Conservation (phyloP, 2,888 invertebrate species). For the Acleris laterana region DNA sequence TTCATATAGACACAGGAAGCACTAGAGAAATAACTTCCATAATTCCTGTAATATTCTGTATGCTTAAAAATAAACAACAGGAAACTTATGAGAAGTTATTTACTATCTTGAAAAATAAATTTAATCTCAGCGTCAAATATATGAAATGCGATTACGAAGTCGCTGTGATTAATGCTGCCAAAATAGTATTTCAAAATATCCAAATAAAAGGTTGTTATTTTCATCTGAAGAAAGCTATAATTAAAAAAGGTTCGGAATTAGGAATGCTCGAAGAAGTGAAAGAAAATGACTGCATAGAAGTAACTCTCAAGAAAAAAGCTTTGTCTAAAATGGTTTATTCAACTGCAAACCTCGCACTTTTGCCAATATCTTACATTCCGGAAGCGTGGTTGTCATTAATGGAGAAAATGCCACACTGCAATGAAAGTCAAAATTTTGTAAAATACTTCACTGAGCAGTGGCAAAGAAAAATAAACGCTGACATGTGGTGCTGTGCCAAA, state of each 20-base stretch:
- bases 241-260: slow-evolving; percentile 1
- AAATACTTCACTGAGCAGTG: too few species aligned
- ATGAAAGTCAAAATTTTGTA: not conserved
- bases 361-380: not conserved
- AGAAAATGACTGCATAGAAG: not conserved
- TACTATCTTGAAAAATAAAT: not conserved
- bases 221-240: slow-evolving; percentile 1
- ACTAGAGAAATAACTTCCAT: not conserved
- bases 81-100: too few species aligned
- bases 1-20: slow-evolving; percentile 4
- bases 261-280: slow-evolving; percentile 2
- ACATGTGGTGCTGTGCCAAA: slow-evolving; percentile 19
- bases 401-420: not conserved
- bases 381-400: slow-evolving; percentile 1
- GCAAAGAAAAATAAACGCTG: slow-evolving; percentile 6
- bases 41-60: not conserved
- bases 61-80: not conserved
- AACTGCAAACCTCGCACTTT: not conserved
- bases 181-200: slow-evolving; percentile 1
- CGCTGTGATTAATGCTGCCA: not conserved
- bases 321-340: not conserved
- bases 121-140: not conserved
- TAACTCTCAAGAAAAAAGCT: not conserved
- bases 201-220: slow-evolving; percentile 3
- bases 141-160: slow-evolving; percentile 3